phyloP scores from a whole-genome alignment of 2,888 invertebrate species.

The Brachypalpus laphriformis region DNA sequence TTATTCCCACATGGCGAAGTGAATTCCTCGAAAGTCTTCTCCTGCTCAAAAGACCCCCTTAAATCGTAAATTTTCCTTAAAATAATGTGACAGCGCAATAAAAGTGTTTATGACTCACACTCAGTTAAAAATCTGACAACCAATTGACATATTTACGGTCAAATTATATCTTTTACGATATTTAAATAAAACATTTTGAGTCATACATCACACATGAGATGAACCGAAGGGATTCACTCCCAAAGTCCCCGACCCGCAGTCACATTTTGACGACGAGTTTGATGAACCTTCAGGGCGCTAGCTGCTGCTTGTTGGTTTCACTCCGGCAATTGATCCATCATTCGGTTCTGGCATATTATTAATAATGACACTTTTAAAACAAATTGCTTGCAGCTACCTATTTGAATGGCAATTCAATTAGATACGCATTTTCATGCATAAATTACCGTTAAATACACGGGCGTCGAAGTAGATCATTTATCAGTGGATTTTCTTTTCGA shows the following conservation, averaged over 20 bases:
- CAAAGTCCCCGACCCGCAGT: too few relatives aligned
- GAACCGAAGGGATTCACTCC: background rate
- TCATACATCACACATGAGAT: background rate
- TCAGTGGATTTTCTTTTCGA: background rate
- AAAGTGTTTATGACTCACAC: conserved; percentile 18
- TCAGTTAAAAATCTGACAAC: conserved; percentile 11
- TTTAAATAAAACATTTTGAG: background rate
- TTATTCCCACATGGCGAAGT: background rate
- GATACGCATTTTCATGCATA: background rate
- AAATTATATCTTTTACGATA: conserved; percentile 37
- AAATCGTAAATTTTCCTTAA: conserved; percentile 23
- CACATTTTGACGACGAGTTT: background rate
- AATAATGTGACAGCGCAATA: conserved; percentile 7
- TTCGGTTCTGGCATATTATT: conserved; percentile 20
- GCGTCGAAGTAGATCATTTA: conserved; percentile 37
- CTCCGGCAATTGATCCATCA: conserved; percentile 42
- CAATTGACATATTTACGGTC: conserved; percentile 37
- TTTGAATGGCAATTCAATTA: conserved; percentile 9
- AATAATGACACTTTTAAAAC: conserved; percentile 51
- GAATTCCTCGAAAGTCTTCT: background rate
- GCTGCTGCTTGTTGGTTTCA: background rate
- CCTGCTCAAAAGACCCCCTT: background rate
- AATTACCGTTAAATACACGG: conserved; percentile 10
- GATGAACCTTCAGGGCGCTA: conserved; percentile 2
- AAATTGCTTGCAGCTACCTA: conserved; percentile 44